These are phyloP conservation scores for Unio delphinus DNA, from an alignment of 2,888 invertebrate species.

Conservation along the genomic window DNA sequence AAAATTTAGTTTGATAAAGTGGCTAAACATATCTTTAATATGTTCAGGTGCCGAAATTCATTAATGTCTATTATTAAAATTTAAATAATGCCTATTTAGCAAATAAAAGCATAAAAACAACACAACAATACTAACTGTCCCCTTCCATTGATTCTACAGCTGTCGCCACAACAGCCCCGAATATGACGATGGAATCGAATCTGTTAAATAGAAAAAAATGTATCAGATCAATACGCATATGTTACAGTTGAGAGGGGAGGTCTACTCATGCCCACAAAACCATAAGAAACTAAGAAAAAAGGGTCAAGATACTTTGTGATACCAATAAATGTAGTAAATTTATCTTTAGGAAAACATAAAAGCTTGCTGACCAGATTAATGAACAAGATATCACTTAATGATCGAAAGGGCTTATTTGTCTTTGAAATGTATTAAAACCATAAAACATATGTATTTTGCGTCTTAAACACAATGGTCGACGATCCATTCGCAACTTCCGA, in stretches of 20 bases:
- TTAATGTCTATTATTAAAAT: background rate
- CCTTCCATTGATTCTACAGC: slow-evolving; percentile 45
- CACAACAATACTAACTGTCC: slow-evolving; percentile 37
- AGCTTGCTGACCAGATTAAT: too few relatives aligned
- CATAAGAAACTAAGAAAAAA: background rate
- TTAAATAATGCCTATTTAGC: background rate
- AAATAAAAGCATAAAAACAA: background rate
- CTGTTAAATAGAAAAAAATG: slow-evolving; percentile 54
- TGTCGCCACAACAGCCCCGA: slow-evolving; percentile 63
- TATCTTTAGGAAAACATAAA: too few relatives aligned
- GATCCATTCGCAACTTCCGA: too few relatives aligned
- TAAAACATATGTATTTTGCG: too few relatives aligned
- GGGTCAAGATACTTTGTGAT: background rate
- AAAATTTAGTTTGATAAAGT: too few relatives aligned
- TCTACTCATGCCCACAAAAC: background rate
- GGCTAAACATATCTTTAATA: too few relatives aligned
- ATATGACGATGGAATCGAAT: slow-evolving; percentile 73
- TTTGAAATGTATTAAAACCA: too few relatives aligned
- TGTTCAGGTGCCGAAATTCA: too few relatives aligned
- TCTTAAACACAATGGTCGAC: too few relatives aligned
- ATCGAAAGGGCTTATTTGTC: too few relatives aligned
- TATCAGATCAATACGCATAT: background rate
- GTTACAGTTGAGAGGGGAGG: background rate
- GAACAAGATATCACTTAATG: too few relatives aligned
- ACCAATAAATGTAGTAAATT: too few relatives aligned